Evolutionary conservation across 2,797 vertebrate species (phyloP), one percentile per base, ranked within the genome.

Genomic region (Astyanax mexicanus): DNA sequence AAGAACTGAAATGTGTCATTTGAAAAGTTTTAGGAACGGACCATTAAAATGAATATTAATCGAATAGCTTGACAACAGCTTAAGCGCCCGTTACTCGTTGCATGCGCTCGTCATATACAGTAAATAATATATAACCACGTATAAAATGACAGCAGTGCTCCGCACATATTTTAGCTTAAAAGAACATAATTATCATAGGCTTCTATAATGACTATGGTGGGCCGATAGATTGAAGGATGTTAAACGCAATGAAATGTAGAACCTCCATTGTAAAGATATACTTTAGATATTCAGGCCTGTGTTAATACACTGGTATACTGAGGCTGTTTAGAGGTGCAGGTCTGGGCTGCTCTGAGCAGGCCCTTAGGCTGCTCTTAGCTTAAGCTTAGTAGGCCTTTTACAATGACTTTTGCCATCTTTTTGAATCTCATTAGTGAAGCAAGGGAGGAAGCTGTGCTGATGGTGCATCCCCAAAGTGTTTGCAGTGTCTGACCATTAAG

Each of bases 401-500:
- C 29, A 32, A 32, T 5, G 70, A 69, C 78, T 67, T 72, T 74
- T 80, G 62, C 40, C 27, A 52, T 80, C 68, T 74, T 71, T 44
- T 51, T 77, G 23, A 49, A 80, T 78, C 81, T 75, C 45, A 76
- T 70, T 66, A 62, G 60, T 68, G 57, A 65, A 73, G 55, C 57
- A 76, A 69, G 29, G 77, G 32, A 75, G 73, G 69, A 42, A 71
- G 67, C 76, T 76, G 69, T 69, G 42, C 61, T 60, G 69, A n/a
- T 54, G 75, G 65, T 78, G 61, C 47, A 49, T 69, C 55, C 44
- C 64, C 44, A 64, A 66, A 66, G 76, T 72, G 80, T 78, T 81
- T 80, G 75, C 64, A 72, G 55, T 72, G 69, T 69, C 38, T 81
- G 69, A 65, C 74, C 65, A 32, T 69, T 72, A 75, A 86, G 71